Evolutionary conservation across 2,797 vertebrate genomes (phyloP), one percentile per base, ranked within the genome.

Genomic region (Pangasius sanitwongsei): DNA sequence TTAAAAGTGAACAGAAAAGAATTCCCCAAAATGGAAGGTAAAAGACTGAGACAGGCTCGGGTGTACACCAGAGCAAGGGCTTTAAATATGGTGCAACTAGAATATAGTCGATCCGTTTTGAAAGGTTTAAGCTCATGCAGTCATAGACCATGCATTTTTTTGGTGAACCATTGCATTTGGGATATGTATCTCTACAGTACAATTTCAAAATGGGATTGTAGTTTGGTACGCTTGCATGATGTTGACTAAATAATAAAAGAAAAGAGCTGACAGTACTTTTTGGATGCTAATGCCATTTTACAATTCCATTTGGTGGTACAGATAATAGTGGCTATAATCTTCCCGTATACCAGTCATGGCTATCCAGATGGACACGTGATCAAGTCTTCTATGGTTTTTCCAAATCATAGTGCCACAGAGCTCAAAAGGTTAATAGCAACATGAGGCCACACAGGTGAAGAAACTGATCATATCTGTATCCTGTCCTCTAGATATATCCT

Each of bases 61-160:
- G 93, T 95, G 94, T 92, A 92, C 92, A 95, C 94, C 94, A 95
- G 94, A 95, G 95, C 95, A 95, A 96, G 95, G 95, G 95, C 94
- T 95, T 94, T 92, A 92, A 93, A 91, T 82, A 93, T 87, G 94
- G 93, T 93, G 94, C 94, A 95, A 94, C 93, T 92, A 92, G 94
- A 89, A 94, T 92, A 93, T 94, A 94, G 93, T 93, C 93, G 92
- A 95, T 95, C 94, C 90, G 92, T 94, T 96, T 91, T 93, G 93
- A 95, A 96, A 95, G 94, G 92, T 95, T 85, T 95, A 96, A 96
- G 95, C 95, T 96, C 96, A 97, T 97, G 96, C 96, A 96, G 94
- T 96, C 95, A 91, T 94, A 91, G 92, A 95, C 95, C 96, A 96
- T 96, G 96, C 96, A 96, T 93, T 89, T 94, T 95, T 94, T 94